Percentiles rank a stretch among this genome's conserved stretches.
Conservation (phyloP, 2,113 vertebrate genomes). For the Irena cyanogastra region DNA sequence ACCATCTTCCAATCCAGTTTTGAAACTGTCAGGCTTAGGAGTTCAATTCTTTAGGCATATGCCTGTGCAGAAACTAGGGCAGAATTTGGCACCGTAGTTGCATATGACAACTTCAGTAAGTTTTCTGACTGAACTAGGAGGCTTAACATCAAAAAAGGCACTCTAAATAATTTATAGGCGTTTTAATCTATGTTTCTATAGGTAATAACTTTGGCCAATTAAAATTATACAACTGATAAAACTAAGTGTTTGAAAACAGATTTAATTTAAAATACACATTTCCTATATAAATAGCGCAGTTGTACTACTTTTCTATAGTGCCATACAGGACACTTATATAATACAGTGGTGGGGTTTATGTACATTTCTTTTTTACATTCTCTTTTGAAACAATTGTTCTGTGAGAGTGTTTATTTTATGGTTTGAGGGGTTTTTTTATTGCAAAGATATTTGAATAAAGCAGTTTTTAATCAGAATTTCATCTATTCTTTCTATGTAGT, state of each 20-base stretch:
- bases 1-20: not conserved
- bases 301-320: not conserved
- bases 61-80: not conserved
- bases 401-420: not conserved
- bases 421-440: not conserved
- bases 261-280: not conserved
- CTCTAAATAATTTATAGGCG: not conserved
- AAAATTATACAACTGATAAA: conserved; percentile 21
- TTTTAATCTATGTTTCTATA: not conserved
- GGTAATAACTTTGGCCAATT: not conserved
- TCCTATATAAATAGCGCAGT: not conserved
- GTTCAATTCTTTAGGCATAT: not conserved
- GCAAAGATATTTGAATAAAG: conserved; percentile 27
- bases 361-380: not conserved
- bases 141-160: not conserved
- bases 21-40: not conserved
- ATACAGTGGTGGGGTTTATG: not conserved
- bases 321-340: not conserved
- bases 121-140: not conserved
- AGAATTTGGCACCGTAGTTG: conserved; percentile 4
- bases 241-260: not conserved
- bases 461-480: conserved; percentile 10
- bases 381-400: conserved; percentile 5
- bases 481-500: not conserved
- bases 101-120: not conserved